phyloP scores from a whole-genome alignment of 2,888 invertebrate species.

The Fabriciana adippe region DNA sequence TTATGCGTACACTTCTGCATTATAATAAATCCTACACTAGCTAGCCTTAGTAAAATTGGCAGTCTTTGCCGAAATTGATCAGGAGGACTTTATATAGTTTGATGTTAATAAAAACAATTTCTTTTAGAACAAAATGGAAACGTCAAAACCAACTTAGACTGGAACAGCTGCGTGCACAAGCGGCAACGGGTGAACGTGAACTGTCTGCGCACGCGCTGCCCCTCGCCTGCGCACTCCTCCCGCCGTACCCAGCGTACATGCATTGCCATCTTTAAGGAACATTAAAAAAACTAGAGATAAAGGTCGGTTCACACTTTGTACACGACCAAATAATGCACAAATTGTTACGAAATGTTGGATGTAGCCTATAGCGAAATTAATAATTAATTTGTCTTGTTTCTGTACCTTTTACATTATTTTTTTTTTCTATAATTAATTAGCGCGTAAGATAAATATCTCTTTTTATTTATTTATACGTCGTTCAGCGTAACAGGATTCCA shows the following conservation, averaged over 20 bases:
- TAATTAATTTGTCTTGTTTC: no score
- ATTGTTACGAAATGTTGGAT: not conserved
- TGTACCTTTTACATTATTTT: no score
- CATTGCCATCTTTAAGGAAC: slow-evolving; percentile 68
- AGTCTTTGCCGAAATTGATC: no score
- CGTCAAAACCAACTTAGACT: slow-evolving; percentile 92
- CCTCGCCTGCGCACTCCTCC: slow-evolving; percentile 70
- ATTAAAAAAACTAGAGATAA: not conserved
- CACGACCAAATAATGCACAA: slow-evolving; percentile 1
- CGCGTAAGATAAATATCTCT: no score
- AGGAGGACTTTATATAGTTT: not conserved
- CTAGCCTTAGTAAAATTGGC: no score
- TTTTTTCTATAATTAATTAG: no score
- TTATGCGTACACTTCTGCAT: no score
- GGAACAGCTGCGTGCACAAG: slow-evolving; percentile 93
- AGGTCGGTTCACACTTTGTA: slow-evolving; percentile 11
- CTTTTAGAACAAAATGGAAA: slow-evolving; percentile 91
- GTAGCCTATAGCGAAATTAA: no score
- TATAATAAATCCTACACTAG: no score
- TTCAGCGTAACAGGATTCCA: no score
- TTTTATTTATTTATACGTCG: no score
- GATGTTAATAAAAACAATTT: slow-evolving; percentile 2
- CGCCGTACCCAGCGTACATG: slow-evolving; percentile 76
- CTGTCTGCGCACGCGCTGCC: slow-evolving; percentile 67
- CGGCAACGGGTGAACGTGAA: slow-evolving; percentile 86